Percentiles rank a stretch among this genome's conserved stretches.
phyloP scores from a whole-genome alignment of 2,888 invertebrate species.

The Abscondita cerata region DNA sequence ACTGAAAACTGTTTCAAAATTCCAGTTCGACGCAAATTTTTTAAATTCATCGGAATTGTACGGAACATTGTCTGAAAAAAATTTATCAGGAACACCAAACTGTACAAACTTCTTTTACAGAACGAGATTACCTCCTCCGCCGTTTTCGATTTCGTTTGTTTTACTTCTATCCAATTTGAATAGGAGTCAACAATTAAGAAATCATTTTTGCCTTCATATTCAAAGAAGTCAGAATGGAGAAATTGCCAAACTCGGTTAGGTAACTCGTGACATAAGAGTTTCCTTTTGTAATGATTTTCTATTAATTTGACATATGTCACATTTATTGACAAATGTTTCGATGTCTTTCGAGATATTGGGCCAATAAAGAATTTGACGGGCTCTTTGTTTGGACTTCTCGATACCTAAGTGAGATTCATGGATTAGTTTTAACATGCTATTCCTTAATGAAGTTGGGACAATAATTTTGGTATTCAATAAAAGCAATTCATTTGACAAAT shows the following conservation, averaged over 20 bases:
- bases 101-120: not conserved
- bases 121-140: not conserved
- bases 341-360: conserved; percentile 27
- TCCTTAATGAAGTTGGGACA: conserved; percentile 4
- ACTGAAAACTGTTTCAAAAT: no score
- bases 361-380: conserved; percentile 31
- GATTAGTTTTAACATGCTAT: conserved; percentile 25
- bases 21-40: no score
- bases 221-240: not conserved
- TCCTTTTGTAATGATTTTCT: conserved; percentile 2
- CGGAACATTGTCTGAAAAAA: not conserved
- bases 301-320: conserved; percentile 4
- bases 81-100: not conserved
- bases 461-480: not conserved
- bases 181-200: not conserved
- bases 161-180: conserved; percentile 1
- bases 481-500: not conserved
- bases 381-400: conserved; percentile 18
- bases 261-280: not conserved
- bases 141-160: not conserved
- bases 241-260: not conserved
- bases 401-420: conserved; percentile 32
- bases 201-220: not conserved
- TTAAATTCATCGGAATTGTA: not conserved
- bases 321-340: conserved; percentile 18